Percentiles rank a stretch among this genome's conserved stretches.
These are phyloP conservation scores for Panthera leo DNA, from an alignment of 2,113 vertebrate genomes.

Conservation along the genomic window DNA sequence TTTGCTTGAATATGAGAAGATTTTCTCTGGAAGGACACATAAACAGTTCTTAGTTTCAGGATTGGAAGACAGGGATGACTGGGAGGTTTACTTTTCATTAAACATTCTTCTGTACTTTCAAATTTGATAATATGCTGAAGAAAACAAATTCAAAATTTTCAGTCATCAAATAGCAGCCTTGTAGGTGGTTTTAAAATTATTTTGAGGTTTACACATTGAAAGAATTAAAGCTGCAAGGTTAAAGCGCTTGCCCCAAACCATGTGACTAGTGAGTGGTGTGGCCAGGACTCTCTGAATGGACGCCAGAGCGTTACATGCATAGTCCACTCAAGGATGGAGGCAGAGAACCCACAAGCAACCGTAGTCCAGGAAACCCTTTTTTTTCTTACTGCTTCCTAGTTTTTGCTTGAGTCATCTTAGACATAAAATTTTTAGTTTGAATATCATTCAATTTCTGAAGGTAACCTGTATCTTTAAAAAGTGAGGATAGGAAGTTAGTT, in stretches of 20 bases:
- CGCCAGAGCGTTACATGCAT: fast-evolving
- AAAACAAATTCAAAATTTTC: neutral
- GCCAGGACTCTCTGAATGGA: neutral
- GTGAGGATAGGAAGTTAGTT: neutral
- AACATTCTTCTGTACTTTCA: neutral
- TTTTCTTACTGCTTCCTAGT: neutral
- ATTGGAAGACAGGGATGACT: neutral
- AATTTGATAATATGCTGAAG: neutral
- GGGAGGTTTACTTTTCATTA: neutral
- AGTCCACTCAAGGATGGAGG: no score
- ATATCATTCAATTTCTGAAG: neutral
- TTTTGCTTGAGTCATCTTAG: neutral
- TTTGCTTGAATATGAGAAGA: neutral
- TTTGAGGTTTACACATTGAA: neutral
- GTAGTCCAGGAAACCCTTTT: neutral
- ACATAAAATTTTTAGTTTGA: neutral
- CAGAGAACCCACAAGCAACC: no score
- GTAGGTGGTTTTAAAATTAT: neutral
- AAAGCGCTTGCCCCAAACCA: neutral
- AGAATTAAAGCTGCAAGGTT: neutral
- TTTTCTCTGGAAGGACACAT: neutral
- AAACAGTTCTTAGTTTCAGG: neutral
- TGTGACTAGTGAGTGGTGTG: neutral
- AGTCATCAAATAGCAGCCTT: neutral
- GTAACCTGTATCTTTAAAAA: neutral